phyloP scores from a whole-genome alignment of 2,797 vertebrate species.

The Dendrocincla fuliginosa region DNA sequence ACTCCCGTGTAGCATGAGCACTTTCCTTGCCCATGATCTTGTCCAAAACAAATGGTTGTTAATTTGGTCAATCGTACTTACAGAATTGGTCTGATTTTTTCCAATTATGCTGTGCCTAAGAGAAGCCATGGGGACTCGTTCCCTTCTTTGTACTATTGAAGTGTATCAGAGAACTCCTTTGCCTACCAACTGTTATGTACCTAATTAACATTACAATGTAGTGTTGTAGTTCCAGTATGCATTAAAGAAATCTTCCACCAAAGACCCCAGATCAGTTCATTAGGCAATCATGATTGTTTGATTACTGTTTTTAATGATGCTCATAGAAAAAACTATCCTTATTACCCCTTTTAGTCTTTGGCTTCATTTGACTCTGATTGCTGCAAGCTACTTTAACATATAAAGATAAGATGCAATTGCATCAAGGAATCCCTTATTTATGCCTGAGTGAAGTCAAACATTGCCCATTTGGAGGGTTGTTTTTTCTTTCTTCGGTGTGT shows the following conservation, averaged over 20 bases:
- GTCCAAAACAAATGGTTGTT: neutral
- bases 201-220: constrained; percentile 20
- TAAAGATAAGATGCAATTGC: neutral
- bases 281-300: neutral
- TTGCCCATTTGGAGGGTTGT: fast-evolving
- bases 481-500: neutral
- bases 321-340: neutral
- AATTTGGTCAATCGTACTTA: neutral
- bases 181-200: neutral
- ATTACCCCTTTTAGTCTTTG: neutral
- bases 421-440: neutral
- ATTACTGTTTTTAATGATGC: neutral
- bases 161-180: neutral
- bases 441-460: neutral
- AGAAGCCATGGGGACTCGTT: neutral
- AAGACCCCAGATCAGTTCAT: neutral
- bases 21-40: neutral
- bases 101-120: neutral
- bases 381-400: neutral
- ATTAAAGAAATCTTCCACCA: neutral
- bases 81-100: neutral
- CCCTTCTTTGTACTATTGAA: neutral
- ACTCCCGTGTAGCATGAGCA: neutral
- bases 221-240: neutral
- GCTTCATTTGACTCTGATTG: neutral